Conservation (phyloP, 1,140 invertebrate species). For the Phthorimaea operculella region DNA sequence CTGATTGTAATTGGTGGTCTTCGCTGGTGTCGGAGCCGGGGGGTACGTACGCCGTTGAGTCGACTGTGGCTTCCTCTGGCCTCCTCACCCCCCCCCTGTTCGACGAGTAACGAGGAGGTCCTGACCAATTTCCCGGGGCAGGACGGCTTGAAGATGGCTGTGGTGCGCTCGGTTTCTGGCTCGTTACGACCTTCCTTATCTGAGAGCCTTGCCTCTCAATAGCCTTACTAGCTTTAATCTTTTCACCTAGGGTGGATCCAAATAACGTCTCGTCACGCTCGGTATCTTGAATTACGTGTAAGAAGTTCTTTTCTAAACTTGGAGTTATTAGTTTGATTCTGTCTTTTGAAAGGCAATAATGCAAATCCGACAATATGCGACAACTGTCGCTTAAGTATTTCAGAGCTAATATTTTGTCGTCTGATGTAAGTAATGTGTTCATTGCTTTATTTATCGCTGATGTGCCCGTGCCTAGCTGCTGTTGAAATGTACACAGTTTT, state of each 20-base stretch:
- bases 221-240: constrained; percentile 3
- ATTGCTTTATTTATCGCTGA: constrained; percentile 1
- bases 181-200: neutral
- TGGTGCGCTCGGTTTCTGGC: neutral
- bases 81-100: constrained; percentile 5
- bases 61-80: neutral
- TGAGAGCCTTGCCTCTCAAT: neutral
- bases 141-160: neutral
- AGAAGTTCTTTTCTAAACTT: constrained; percentile 1
- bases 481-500: neutral
- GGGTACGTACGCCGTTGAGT: neutral
- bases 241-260: neutral
- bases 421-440: neutral
- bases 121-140: constrained; percentile 3
- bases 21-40: neutral
- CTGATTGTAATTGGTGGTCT: neutral
- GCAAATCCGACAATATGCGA: constrained; percentile 2
- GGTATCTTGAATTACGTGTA: constrained; percentile 1
- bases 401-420: neutral
- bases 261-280: constrained; percentile 1
- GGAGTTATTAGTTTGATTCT: constrained; percentile 5
- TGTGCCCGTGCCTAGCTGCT: neutral
- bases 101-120: constrained; percentile 3
- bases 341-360: neutral
- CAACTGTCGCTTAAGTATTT: constrained; percentile 4